Conservation (phyloP, 2,888 invertebrate species). For the Formica aserva region DNA sequence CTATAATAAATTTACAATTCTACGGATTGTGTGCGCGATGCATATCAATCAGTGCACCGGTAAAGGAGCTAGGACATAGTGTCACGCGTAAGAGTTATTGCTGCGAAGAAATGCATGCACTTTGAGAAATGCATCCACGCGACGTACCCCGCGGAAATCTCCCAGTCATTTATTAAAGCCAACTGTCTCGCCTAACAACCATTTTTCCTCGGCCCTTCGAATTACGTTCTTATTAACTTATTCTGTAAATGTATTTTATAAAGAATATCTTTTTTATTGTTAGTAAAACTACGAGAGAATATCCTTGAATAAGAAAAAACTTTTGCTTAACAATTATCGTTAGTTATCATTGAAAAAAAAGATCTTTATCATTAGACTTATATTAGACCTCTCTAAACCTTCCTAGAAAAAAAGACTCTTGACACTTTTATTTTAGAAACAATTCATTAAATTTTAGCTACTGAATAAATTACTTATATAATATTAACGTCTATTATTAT, state of each 20-base stretch:
- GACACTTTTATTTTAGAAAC: neutral
- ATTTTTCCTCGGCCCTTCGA: neutral
- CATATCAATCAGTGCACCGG: constrained; percentile 40
- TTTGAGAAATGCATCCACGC: constrained; percentile 34
- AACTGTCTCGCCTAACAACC: constrained; percentile 53
- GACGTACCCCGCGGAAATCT: constrained; percentile 40
- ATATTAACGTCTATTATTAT: neutral
- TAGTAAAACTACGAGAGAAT: neutral
- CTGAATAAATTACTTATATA: neutral
- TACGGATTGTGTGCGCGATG: neutral
- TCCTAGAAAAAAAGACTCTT: neutral
- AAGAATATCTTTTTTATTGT: neutral
- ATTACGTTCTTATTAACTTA: neutral
- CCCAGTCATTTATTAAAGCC: constrained; percentile 64
- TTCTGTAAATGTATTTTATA: neutral
- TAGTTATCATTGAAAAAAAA: neutral
- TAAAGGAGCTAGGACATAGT: constrained; percentile 42
- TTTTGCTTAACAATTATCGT: neutral
- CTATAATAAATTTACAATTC: neutral
- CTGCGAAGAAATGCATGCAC: constrained; percentile 26
- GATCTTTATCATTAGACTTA: neutral
- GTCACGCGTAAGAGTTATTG: constrained; percentile 23
- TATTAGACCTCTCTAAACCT: neutral
- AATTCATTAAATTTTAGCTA: neutral
- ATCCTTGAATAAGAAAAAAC: neutral